phyloP scores from a whole-genome alignment of 1,140 invertebrate genomes.

The Hyles vespertilio region DNA sequence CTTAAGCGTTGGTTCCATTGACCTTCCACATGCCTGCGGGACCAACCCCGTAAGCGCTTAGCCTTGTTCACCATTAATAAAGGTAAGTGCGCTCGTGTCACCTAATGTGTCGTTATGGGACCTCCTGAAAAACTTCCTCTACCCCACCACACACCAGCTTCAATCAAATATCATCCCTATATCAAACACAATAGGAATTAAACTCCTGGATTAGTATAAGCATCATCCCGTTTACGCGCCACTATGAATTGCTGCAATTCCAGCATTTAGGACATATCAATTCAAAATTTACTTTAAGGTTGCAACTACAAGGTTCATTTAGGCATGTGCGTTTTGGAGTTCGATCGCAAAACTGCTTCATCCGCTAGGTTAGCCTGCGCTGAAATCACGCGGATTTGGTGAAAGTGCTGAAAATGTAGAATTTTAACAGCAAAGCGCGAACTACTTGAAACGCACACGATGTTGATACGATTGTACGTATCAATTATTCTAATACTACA shows the following conservation, averaged over 20 bases:
- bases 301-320: conserved; percentile 15
- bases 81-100: conserved; percentile 59
- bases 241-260: conserved; percentile 41
- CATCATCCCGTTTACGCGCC: conserved; percentile 34
- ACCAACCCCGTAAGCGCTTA: conserved; percentile 44
- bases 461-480: too few species aligned
- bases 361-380: conserved; percentile 30
- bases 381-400: conserved; percentile 28
- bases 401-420: conserved; percentile 35
- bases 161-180: conserved; percentile 32
- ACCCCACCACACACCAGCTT: conserved; percentile 30
- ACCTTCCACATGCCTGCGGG: conserved; percentile 38
- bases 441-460: background rate
- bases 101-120: conserved; percentile 68
- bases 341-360: conserved; percentile 39
- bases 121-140: conserved; percentile 63
- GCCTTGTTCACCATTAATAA: conserved; percentile 65
- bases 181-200: conserved; percentile 20
- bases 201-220: conserved; percentile 13
- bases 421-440: conserved; percentile 15
- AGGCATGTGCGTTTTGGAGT: conserved; percentile 19
- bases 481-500: too few species aligned
- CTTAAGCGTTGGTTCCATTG: conserved; percentile 36
- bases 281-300: conserved; percentile 34
- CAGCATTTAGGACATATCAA: conserved; percentile 14